phyloP scores from a whole-genome alignment of 2,797 vertebrate species.

The Uromys caudimaculatus region DNA sequence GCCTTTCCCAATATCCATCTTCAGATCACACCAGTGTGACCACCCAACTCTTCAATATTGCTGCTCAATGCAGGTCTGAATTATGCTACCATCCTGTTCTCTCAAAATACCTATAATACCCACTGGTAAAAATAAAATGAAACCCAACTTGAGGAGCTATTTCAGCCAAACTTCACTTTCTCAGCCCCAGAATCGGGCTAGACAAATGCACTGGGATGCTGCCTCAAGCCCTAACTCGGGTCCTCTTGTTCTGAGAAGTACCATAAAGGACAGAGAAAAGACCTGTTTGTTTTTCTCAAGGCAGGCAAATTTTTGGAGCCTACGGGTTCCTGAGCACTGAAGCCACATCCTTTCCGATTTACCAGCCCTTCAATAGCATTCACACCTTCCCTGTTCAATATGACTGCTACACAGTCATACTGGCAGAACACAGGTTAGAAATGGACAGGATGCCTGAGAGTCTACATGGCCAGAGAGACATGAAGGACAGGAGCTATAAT shows the following conservation, averaged over 20 bases:
- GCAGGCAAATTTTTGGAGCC: conserved; percentile 58
- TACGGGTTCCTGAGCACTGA: conserved; percentile 32
- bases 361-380: conserved; percentile 66
- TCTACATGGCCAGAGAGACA: conserved; percentile 56
- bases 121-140: conserved; percentile 62
- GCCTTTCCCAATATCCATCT: conserved; percentile 42
- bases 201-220: conserved; percentile 36
- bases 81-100: conserved; percentile 40
- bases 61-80: conserved; percentile 46
- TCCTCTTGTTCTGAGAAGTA: conserved; percentile 68
- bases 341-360: conserved; percentile 62
- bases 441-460: conserved; percentile 48
- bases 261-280: conserved; percentile 66
- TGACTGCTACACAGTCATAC: conserved; percentile 50
- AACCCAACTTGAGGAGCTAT: conserved; percentile 12
- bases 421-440: conserved; percentile 55
- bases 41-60: conserved; percentile 54
- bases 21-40: conserved; percentile 62
- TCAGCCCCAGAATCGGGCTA: conserved; percentile 49
- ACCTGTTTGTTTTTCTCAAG: conserved; percentile 57
- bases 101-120: conserved; percentile 36
- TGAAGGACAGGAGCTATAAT: conserved; percentile 34
- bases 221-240: conserved; percentile 55
- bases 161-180: conserved; percentile 50
- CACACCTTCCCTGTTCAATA: conserved; percentile 30